These are phyloP conservation scores for Volucella bombylans DNA, from an alignment of 2,888 invertebrate species.

Conservation along the genomic window DNA sequence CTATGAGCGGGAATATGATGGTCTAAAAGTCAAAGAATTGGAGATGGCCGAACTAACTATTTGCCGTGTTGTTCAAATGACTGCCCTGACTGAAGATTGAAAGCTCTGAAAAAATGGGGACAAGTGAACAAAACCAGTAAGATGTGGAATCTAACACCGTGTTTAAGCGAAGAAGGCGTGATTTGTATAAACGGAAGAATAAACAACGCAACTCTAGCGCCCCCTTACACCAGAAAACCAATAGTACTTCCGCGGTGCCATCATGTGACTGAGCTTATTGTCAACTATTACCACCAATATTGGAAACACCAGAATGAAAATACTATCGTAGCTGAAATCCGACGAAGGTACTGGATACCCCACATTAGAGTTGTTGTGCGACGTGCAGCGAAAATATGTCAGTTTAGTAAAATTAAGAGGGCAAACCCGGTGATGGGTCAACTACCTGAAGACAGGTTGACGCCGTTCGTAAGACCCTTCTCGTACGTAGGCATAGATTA, in stretches of 20 bases:
- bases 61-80: background rate
- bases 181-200: slow-evolving; percentile 3
- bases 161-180: background rate
- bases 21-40: background rate
- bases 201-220: background rate
- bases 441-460: no score
- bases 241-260: background rate
- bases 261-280: no score
- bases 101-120: no score
- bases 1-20: background rate
- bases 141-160: background rate
- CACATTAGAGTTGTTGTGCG: no score
- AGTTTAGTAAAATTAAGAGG: no score
- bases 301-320: background rate
- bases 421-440: no score
- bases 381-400: no score
- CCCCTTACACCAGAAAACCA: background rate
- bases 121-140: no score
- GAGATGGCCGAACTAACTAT: background rate
- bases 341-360: background rate
- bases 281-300: no score
- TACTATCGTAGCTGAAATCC: background rate
- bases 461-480: no score
- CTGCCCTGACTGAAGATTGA: background rate
- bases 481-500: no score